These are phyloP conservation scores for Tenthredo mesomela DNA, from an alignment of 2,888 invertebrate genomes.

Conservation along the genomic window DNA sequence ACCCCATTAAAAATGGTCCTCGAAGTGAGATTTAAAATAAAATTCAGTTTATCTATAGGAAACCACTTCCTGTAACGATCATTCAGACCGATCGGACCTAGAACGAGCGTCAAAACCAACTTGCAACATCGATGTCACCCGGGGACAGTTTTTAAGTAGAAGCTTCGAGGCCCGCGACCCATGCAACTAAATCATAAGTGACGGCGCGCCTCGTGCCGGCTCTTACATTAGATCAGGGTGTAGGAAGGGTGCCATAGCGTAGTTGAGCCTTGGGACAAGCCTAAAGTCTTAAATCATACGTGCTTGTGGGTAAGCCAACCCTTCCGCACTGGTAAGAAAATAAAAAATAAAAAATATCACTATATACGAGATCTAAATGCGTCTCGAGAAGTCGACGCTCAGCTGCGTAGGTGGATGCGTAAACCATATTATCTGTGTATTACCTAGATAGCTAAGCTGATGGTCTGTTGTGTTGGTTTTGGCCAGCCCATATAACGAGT, in stretches of 20 bases:
- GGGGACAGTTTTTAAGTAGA: constrained; percentile 32
- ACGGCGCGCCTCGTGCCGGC: constrained; percentile 39
- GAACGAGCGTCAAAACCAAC: not conserved
- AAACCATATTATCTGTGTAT: not conserved
- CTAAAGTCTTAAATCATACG: constrained; percentile 59
- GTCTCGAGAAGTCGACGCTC: not conserved
- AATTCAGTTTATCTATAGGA: not conserved
- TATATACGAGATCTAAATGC: constrained; percentile 33
- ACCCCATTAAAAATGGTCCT: not conserved
- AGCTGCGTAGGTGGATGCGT: not conserved
- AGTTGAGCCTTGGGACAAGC: constrained; percentile 45
- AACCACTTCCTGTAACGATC: constrained; percentile 1
- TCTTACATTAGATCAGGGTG: constrained; percentile 19
- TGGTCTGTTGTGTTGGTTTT: constrained; percentile 43
- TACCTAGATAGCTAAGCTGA: not conserved
- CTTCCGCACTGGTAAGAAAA: constrained; percentile 54
- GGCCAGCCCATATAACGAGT: constrained; percentile 32
- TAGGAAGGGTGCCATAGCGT: not conserved
- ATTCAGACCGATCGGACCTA: not conserved
- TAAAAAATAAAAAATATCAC: constrained; percentile 17
- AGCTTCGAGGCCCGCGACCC: constrained; percentile 18
- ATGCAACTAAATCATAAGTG: constrained; percentile 48
- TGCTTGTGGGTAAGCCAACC: constrained; percentile 55
- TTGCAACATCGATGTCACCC: not conserved
- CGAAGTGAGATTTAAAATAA: not conserved